These are phyloP conservation scores for Sebastes cheni DNA, from an alignment of 2,797 vertebrate genomes.

Conservation along the genomic window DNA sequence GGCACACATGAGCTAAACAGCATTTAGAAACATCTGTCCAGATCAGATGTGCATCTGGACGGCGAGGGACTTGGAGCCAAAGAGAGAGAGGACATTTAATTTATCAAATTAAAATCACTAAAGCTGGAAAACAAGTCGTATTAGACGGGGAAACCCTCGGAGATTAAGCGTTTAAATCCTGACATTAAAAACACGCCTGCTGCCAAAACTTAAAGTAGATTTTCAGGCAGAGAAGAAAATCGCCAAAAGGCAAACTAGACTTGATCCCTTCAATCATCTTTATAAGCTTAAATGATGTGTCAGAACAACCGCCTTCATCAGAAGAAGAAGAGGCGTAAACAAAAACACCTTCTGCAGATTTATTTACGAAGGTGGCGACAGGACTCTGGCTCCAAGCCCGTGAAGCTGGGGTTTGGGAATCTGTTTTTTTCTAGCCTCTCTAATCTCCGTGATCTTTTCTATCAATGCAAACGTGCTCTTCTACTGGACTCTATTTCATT, in stretches of 20 bases:
- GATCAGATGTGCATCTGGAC: conserved; percentile 37
- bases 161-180: not conserved
- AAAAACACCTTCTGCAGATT: not conserved
- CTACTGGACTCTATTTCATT: conserved; percentile 5
- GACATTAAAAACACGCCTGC: conserved; percentile 16
- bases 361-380: not conserved
- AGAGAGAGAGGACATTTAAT: conserved; percentile 8
- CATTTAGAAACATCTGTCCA: conserved; percentile 60
- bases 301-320: conserved; percentile 1
- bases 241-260: not conserved
- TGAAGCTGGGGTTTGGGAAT: conserved; percentile 48
- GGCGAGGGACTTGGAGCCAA: conserved; percentile 58
- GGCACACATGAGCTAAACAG: conserved; percentile 72
- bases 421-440: conserved; percentile 29
- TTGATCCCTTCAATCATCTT: conserved; percentile 6
- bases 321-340: not conserved
- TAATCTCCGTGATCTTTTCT: conserved; percentile 12
- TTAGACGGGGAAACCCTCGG: not conserved
- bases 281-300: not conserved
- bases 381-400: conserved; percentile 52
- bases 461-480: conserved; percentile 1
- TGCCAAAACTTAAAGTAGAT: not conserved
- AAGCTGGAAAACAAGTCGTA: conserved; percentile 4
- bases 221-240: not conserved
- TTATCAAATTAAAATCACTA: conserved; percentile 9